Conservation (phyloP, 2,113 vertebrate species). For the Australoheros scitulus region DNA sequence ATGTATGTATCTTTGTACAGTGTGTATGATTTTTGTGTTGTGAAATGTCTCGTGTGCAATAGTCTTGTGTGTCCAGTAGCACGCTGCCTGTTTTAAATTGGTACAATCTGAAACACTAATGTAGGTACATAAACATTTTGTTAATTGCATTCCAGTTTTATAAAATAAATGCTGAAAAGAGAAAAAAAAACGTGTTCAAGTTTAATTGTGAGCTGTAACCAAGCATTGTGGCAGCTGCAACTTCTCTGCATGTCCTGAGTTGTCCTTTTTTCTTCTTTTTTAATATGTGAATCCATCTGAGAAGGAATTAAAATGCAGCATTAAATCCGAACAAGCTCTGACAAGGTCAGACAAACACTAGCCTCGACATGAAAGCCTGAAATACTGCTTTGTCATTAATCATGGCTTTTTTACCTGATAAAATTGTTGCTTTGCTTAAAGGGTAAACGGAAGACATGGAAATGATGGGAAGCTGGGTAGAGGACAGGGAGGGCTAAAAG, state of each 20-base stretch:
- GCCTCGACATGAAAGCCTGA: conserved; percentile 69
- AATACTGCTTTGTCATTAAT: conserved; percentile 54
- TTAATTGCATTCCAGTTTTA: conserved; percentile 76
- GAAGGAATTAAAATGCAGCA: conserved; percentile 32
- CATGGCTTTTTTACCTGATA: conserved; percentile 59
- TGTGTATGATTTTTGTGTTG: conserved; percentile 73
- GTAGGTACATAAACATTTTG: conserved; percentile 82
- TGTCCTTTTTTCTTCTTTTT: too few species aligned
- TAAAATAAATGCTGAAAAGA: conserved; percentile 71
- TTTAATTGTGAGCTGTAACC: conserved; percentile 5
- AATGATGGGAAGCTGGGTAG: conserved; percentile 47
- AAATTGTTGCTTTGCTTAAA: conserved; percentile 45
- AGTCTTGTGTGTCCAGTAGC: conserved; percentile 82
- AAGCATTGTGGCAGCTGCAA: neutral
- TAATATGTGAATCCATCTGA: conserved; percentile 20
- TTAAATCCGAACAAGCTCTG: conserved; percentile 71
- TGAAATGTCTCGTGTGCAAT: conserved; percentile 84
- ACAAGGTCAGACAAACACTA: conserved; percentile 71
- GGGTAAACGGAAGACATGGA: conserved; percentile 25
- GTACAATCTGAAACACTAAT: conserved; percentile 86
- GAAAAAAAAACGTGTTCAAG: neutral
- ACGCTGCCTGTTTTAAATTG: conserved; percentile 81
- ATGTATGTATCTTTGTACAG: conserved; percentile 76
- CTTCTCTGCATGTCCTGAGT: conserved; percentile 36
- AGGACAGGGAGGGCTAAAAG: conserved; percentile 46